Percentiles rank a stretch among this genome's conserved stretches.
These are phyloP conservation scores for Microchirus variegatus DNA, from an alignment of 2,797 vertebrate genomes.

Conservation along the genomic window DNA sequence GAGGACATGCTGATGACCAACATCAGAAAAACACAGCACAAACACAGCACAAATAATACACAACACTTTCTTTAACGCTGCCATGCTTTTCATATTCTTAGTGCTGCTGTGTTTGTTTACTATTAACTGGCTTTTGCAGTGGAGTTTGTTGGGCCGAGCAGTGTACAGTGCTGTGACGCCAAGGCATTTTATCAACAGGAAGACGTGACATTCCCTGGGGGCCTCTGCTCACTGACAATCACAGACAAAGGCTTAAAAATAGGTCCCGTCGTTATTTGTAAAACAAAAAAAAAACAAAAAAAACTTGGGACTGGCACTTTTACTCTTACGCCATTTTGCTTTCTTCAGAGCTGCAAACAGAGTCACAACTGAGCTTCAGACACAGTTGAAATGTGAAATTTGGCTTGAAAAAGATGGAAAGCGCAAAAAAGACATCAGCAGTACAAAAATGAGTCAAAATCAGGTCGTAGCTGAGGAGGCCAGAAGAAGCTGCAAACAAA, in stretches of 20 bases:
- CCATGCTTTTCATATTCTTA: conserved; percentile 12
- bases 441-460: not conserved
- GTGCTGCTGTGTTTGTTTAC: conserved; percentile 11
- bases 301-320: conserved; percentile 45
- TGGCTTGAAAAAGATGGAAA: conserved; percentile 16
- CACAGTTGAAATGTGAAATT: conserved; percentile 4
- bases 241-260: conserved; percentile 30
- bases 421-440: conserved; percentile 19
- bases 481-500: conserved; percentile 30
- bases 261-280: conserved; percentile 36
- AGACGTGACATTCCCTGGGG: conserved; percentile 44
- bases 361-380: not conserved
- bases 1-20: too few species aligned
- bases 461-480: conserved; percentile 9
- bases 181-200: conserved; percentile 64
- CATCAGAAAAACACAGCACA: conserved; percentile 2
- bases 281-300: conserved; percentile 31
- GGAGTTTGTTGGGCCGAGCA: conserved; percentile 11
- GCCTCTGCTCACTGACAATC: conserved; percentile 20
- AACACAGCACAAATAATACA: conserved; percentile 3
- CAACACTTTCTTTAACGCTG: too few species aligned
- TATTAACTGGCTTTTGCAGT: conserved; percentile 4
- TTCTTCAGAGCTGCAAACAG: conserved; percentile 16
- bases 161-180: conserved; percentile 40
- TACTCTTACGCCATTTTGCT: conserved; percentile 21